phyloP scores from a whole-genome alignment of 2,888 invertebrate genomes.

The Tubulanus polymorphus region DNA sequence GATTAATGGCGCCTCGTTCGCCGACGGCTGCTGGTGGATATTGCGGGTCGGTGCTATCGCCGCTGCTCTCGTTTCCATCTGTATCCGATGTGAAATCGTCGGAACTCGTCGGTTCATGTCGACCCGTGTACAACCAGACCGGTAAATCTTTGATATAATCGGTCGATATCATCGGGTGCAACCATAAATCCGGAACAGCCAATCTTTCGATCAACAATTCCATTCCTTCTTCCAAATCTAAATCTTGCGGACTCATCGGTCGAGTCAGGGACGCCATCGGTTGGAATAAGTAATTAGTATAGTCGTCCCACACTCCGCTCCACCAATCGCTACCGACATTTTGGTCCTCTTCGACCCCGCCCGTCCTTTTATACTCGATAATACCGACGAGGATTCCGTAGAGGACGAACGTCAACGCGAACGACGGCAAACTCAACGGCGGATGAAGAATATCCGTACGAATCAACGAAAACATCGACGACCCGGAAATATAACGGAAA shows the following conservation, averaged over 20 bases:
- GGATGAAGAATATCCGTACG: constrained; percentile 39
- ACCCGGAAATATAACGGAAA: constrained; percentile 44
- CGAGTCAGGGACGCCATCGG: constrained; percentile 37
- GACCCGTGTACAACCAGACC: constrained; percentile 49
- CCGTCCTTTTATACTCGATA: constrained; percentile 21
- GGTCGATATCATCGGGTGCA: constrained; percentile 52
- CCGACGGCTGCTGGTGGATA: neutral
- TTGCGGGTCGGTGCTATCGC: neutral
- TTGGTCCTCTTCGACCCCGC: constrained; percentile 21
- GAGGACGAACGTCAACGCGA: constrained; percentile 36
- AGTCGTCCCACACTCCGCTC: constrained; percentile 42
- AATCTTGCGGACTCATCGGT: constrained; percentile 32
- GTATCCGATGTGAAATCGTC: neutral
- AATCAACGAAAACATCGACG: constrained; percentile 36
- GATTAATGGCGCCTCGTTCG: neutral
- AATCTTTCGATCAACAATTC: constrained; percentile 53
- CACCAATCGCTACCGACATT: constrained; percentile 47
- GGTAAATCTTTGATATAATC: constrained; percentile 57
- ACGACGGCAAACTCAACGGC: constrained; percentile 21
- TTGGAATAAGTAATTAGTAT: constrained; percentile 40
- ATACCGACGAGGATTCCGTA: constrained; percentile 28
- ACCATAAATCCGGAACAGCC: constrained; percentile 55
- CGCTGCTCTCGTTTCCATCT: neutral
- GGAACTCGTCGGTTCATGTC: neutral
- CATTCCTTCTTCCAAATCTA: constrained; percentile 49